These are phyloP conservation scores for Ceratothoa steindachneri DNA, from an alignment of 2,888 invertebrate genomes.

Conservation along the genomic window DNA sequence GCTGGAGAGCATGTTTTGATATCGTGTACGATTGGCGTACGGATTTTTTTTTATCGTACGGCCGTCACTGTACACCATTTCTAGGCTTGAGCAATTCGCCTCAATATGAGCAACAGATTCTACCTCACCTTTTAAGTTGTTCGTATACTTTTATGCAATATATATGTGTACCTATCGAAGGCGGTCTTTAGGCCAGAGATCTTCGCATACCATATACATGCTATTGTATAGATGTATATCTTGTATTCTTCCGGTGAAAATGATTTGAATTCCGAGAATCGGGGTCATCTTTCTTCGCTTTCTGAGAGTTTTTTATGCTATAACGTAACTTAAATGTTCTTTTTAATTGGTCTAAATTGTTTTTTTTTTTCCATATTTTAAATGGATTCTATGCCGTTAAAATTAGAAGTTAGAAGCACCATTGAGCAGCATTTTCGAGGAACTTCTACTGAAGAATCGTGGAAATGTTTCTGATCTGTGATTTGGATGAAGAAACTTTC, in stretches of 20 bases:
- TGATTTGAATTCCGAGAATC: background rate
- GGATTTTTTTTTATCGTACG: background rate
- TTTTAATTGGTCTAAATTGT: too few species aligned
- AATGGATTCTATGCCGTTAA: too few species aligned
- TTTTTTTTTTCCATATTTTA: too few species aligned
- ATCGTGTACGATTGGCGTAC: too few species aligned
- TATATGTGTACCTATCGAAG: background rate
- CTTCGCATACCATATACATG: background rate
- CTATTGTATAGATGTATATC: background rate
- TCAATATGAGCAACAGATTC: background rate
- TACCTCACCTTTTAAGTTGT: background rate
- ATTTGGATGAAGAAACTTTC: too few species aligned
- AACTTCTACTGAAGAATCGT: too few species aligned
- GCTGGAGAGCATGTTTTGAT: too few species aligned
- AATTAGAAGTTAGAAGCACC: too few species aligned
- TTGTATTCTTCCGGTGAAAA: background rate
- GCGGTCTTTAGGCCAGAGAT: background rate
- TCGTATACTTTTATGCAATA: background rate
- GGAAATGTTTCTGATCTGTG: too few species aligned
- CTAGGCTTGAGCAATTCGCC: background rate
- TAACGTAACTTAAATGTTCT: too few species aligned
- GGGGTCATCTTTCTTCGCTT: background rate
- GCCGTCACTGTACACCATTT: background rate
- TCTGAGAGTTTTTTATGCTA: too few species aligned
- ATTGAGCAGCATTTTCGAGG: too few species aligned